A percentile compares a stretch with the other conserved stretches of the same genome.
These are phyloP conservation scores for Oreortyx pictus DNA, from an alignment of 2,797 vertebrate species.

Conservation along the genomic window DNA sequence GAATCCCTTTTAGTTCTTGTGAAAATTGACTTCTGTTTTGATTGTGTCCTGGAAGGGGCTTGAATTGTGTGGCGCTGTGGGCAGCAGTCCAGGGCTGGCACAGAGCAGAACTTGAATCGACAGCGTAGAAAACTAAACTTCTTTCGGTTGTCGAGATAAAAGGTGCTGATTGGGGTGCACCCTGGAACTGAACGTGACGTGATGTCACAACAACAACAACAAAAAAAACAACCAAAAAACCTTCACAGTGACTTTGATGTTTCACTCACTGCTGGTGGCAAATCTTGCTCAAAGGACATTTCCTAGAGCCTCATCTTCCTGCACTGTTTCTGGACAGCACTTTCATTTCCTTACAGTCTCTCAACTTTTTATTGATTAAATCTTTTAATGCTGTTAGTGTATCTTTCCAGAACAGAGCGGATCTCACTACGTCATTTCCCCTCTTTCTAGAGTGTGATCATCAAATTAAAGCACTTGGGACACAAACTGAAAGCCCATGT, in stretches of 20 bases:
- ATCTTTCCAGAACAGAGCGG: neutral
- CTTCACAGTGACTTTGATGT: neutral
- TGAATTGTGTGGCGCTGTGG: conserved; percentile 19
- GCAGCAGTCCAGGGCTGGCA: accelerated
- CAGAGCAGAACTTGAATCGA: neutral
- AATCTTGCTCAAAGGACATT: neutral
- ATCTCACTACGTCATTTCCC: neutral
- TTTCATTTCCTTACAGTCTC: neutral
- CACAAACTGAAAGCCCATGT: neutral
- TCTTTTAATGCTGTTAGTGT: neutral
- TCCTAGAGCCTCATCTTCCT: neutral
- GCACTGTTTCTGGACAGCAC: neutral
- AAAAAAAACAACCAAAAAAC: neutral
- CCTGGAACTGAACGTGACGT: accelerated
- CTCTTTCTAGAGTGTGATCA: neutral
- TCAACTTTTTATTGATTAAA: neutral
- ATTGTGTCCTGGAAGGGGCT: conserved; percentile 41
- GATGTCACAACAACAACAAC: neutral
- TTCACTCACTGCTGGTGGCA: neutral
- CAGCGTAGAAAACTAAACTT: neutral
- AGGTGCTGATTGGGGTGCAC: neutral
- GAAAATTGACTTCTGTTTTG: neutral
- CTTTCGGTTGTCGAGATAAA: neutral
- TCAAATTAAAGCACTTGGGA: neutral
- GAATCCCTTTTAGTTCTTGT: conserved; percentile 13